Conservation (phyloP, 64 coral and sea anemone genomes). For the Orbicella faveolata region DNA sequence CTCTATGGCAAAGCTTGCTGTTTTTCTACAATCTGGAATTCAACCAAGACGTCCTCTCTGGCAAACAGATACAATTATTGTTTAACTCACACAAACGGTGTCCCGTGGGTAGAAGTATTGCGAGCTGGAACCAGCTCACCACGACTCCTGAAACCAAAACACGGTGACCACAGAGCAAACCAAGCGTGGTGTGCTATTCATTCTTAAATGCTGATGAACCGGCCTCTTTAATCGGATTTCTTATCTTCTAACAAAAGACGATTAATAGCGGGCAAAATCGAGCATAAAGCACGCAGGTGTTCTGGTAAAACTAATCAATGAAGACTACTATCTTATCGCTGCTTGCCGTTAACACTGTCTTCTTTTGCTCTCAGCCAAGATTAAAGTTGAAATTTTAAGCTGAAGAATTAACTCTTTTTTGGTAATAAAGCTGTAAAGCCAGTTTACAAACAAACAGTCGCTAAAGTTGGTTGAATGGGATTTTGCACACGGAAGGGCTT, state of each 20-base stretch:
- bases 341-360: not conserved
- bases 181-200: not conserved
- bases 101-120: constrained; percentile 1
- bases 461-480: too few species aligned
- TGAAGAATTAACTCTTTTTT: not conserved
- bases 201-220: not conserved
- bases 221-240: constrained; percentile 38
- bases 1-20: not conserved
- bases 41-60: not conserved
- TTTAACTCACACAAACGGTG: constrained; percentile 5
- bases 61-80: constrained; percentile 12
- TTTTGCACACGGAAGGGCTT: too few species aligned
- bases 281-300: not conserved
- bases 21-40: not conserved
- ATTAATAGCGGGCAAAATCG: constrained; percentile 6
- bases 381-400: not conserved
- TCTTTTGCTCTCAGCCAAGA: not conserved
- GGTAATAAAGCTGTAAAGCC: not conserved
- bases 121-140: not conserved
- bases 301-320: not conserved
- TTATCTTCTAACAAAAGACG: constrained; percentile 8
- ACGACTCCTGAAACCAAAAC: not conserved
- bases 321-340: not conserved
- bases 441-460: not conserved
- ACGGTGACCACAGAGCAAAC: not conserved